These are phyloP conservation scores for Nyctereutes procyonoides DNA, from an alignment of 2,113 vertebrate genomes.

Conservation along the genomic window DNA sequence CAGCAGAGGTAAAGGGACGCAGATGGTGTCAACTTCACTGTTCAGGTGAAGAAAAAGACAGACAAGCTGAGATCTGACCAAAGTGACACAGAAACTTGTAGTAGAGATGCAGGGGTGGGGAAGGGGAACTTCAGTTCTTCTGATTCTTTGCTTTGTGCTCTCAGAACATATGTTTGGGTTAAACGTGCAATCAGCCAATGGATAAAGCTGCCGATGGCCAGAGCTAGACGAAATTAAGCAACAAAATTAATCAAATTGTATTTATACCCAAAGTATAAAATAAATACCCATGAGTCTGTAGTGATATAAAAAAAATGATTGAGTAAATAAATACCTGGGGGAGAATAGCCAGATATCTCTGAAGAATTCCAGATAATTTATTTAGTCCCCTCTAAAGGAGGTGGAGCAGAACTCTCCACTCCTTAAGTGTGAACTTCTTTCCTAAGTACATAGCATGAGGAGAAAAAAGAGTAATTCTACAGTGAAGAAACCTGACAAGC, in stretches of 20 bases:
- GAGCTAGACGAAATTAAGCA: neutral
- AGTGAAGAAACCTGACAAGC: neutral
- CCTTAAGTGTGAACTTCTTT: neutral
- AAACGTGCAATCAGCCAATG: neutral
- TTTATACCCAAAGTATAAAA: neutral
- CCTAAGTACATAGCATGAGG: neutral
- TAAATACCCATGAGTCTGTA: neutral
- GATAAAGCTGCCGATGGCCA: neutral
- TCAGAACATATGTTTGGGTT: neutral
- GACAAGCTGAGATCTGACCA: neutral
- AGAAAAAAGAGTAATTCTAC: neutral
- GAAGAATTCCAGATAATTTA: neutral
- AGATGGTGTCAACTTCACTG: neutral
- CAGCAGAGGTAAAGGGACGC: neutral
- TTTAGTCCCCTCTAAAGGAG: neutral
- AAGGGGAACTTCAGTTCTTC: neutral
- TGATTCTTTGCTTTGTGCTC: neutral
- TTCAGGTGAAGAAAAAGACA: constrained; percentile 12
- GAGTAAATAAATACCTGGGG: neutral
- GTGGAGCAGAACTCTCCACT: neutral
- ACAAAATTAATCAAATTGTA: neutral
- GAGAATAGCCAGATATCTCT: neutral
- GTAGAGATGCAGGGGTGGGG: neutral
- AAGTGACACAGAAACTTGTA: neutral
- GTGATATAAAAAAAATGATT: neutral